These are phyloP conservation scores for Dendronephthya gigantea DNA, from an alignment of 64 coral and sea anemone species.

Conservation along the genomic window DNA sequence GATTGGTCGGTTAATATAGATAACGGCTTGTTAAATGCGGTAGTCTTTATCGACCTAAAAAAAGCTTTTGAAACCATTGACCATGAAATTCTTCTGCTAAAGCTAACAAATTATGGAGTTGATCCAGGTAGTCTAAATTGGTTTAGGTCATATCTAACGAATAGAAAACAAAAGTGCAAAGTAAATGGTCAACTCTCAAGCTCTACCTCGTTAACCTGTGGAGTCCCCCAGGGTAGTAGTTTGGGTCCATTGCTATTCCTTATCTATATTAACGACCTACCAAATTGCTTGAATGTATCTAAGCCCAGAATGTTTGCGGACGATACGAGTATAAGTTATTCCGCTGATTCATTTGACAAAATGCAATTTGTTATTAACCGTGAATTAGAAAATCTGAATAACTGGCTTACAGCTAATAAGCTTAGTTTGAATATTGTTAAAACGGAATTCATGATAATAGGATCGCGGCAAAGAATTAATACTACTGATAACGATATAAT, in stretches of 20 bases:
- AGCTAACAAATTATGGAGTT: too few species aligned
- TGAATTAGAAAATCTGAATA: neutral
- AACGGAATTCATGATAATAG: constrained; percentile 31
- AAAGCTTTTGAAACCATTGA: too few species aligned
- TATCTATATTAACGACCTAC: constrained; percentile 21
- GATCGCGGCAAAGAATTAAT: constrained; percentile 27
- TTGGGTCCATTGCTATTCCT: constrained; percentile 19
- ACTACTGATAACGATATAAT: neutral
- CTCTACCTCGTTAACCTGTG: neutral
- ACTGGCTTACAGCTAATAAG: neutral
- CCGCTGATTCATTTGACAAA: neutral
- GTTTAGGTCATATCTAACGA: constrained; percentile 12
- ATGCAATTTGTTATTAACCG: neutral
- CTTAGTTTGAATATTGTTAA: neutral
- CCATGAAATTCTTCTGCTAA: too few species aligned
- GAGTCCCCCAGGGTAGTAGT: constrained; percentile 25
- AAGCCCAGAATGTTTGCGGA: constrained; percentile 9
- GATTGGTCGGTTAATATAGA: too few species aligned
- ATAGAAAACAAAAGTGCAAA: constrained; percentile 8
- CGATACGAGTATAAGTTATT: neutral
- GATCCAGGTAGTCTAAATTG: neutral
- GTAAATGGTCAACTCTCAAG: neutral
- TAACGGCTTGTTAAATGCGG: too few species aligned
- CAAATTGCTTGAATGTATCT: constrained; percentile 5
- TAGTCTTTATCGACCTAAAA: too few species aligned